phyloP scores from a whole-genome alignment of 2,113 vertebrate genomes.

The Oreochromis niloticus region DNA sequence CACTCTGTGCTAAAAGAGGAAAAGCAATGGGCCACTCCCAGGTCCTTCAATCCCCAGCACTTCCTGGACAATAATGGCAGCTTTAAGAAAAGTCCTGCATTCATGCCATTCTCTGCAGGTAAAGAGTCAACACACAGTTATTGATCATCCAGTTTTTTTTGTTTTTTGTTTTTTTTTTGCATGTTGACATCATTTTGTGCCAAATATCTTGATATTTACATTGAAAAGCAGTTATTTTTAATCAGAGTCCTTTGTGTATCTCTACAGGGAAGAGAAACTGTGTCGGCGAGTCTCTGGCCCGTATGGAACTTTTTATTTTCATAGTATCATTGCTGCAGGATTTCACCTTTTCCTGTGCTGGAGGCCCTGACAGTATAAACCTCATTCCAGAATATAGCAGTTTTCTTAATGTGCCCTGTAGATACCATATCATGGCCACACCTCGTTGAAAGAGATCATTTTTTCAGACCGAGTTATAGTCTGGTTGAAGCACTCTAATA shows the following conservation, averaged over 20 bases:
- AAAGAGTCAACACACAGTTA: not conserved
- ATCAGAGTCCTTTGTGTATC: not conserved
- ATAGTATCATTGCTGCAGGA: constrained; percentile 63
- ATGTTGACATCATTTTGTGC: not conserved
- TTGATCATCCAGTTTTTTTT: not conserved
- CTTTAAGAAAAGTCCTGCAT: constrained; percentile 52
- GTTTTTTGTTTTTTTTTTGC: too few relatives aligned
- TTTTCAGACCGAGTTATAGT: too few relatives aligned
- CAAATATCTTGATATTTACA: not conserved
- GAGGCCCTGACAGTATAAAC: constrained; percentile 54
- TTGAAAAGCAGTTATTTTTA: too few relatives aligned
- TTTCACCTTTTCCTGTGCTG: constrained; percentile 60
- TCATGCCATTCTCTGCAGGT: constrained; percentile 55
- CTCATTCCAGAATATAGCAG: constrained; percentile 58
- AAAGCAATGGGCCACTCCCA: constrained; percentile 28
- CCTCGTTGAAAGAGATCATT: constrained; percentile 26
- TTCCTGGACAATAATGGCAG: constrained; percentile 54
- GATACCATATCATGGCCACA: constrained; percentile 55
- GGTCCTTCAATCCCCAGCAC: constrained; percentile 44
- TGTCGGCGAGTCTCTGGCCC: constrained; percentile 70
- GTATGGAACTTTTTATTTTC: constrained; percentile 76
- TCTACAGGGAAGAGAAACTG: constrained; percentile 68
- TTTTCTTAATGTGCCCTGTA: constrained; percentile 45
- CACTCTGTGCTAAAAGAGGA: constrained; percentile 52
- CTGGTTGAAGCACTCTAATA: too few relatives aligned